Base-by-base conservation (phyloP, 2,888 invertebrate species). In the Lysandra coridon region DNA sequence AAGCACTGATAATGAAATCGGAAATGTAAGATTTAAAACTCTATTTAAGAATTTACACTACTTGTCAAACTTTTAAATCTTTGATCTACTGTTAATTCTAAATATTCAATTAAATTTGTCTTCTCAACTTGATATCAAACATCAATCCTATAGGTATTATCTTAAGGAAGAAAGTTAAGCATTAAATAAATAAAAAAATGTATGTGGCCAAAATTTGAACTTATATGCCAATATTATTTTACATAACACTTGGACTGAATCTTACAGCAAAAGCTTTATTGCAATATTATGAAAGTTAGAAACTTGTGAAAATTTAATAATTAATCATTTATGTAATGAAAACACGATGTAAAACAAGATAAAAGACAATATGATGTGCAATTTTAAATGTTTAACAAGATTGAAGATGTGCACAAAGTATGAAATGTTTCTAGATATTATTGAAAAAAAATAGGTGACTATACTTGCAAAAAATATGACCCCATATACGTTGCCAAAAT, bases 401-500 rank as follows among this genome's bases (percentile, higher is more conserved):
- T 23, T 23, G 23, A 23, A 23, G 23, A 69, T 37, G 3, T 69
- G 37, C 33, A 64, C 33, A 37, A 69, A 69, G 10, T 69, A 69
- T 17, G 4, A 30, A 23, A 69, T 62, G 62, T 62, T 23, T 73
- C 73, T 30, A 73, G 33, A 44, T n/a, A n/a, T 37, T n/a, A 10
- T 23, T 73, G 40, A 74, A 74, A 74, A 44, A 74, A 44, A 23
- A 10, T 30, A 23, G 74, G 44, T 44, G 23, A 44, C 40, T 44
- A 73, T 14, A 49, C 37, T 37, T 74, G 75, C 57, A 76, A 80
- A 75, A 69, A 23, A 49, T 69, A 78, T 76, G 82, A 82, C 81
- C 81, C 80, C 81, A 81, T 79, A 82, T 80, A 82, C 85, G 86
- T 89, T 92, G 92, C 92, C 92, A 92, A 92, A 91, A 85, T 84